A percentile compares a stretch with the other conserved stretches of the same genome.
These are phyloP conservation scores for Variabilichromis moorii DNA, from an alignment of 2,113 vertebrate genomes.

Conservation along the genomic window DNA sequence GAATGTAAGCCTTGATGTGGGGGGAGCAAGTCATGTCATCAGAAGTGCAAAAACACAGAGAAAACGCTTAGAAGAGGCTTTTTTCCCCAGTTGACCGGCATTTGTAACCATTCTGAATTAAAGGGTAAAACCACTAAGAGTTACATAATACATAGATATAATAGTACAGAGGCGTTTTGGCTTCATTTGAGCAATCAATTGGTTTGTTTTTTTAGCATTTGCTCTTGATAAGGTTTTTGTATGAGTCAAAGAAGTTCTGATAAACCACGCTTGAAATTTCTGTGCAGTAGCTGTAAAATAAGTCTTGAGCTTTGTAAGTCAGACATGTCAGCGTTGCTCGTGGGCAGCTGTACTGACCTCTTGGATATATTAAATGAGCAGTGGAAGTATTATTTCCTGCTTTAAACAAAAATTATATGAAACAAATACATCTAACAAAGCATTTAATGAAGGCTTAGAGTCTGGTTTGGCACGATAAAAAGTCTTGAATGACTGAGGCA, in stretches of 20 bases:
- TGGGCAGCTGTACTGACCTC: not conserved
- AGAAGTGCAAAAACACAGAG: not conserved
- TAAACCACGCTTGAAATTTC: not conserved
- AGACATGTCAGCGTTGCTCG: not conserved
- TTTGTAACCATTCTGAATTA: not conserved
- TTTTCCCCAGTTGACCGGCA: not conserved
- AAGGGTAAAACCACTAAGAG: not conserved
- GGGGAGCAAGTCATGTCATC: not conserved
- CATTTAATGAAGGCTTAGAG: not conserved
- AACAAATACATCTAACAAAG: not conserved
- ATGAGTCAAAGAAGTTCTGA: not conserved
- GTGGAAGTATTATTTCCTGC: not conserved
- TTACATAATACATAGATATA: not conserved
- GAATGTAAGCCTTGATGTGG: constrained; percentile 24
- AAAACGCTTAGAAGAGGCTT: not conserved
- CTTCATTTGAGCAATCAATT: not conserved
- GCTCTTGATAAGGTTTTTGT: not conserved
- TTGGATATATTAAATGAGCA: not conserved
- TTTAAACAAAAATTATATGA: not conserved
- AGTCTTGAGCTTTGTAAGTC: not conserved
- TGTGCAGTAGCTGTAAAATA: not conserved
- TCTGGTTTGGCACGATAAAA: not conserved
- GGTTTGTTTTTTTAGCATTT: not conserved
- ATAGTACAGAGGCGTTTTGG: not conserved
- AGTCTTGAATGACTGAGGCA: not conserved